A percentile compares a stretch with the other conserved stretches of the same genome.
These are phyloP conservation scores for Microcaecilia unicolor DNA, from an alignment of 2,797 vertebrate species.

Conservation along the genomic window DNA sequence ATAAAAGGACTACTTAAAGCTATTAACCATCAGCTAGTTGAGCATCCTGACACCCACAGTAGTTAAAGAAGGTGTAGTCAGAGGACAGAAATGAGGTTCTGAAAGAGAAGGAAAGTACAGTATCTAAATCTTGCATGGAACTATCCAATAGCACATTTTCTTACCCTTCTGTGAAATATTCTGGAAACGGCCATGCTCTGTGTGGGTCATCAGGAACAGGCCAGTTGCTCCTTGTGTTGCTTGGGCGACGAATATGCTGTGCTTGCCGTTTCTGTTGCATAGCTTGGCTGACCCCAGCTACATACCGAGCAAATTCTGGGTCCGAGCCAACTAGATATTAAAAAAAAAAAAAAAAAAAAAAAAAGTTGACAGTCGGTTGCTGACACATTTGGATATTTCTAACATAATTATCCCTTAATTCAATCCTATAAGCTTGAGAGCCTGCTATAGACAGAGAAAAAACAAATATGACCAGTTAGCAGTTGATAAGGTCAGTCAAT, in stretches of 20 bases:
- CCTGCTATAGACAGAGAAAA: constrained; percentile 15
- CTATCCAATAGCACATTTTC: too few relatives aligned
- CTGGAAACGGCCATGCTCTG: constrained; percentile 89
- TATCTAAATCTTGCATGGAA: too few relatives aligned
- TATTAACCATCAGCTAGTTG: too few relatives aligned
- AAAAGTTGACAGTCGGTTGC: constrained; percentile 4
- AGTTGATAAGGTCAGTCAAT: constrained; percentile 6
- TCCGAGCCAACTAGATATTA: constrained; percentile 82
- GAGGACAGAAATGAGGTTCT: too few relatives aligned
- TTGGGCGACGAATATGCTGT: constrained; percentile 83
- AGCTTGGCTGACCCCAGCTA: constrained; percentile 94
- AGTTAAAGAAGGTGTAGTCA: too few relatives aligned
- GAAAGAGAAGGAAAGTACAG: too few relatives aligned
- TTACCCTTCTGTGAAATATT: constrained; percentile 93
- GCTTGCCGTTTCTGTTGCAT: constrained; percentile 96
- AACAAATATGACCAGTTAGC: constrained; percentile 38
- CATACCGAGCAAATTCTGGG: constrained; percentile 93
- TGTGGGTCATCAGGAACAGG: constrained; percentile 84
- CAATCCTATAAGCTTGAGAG: constrained; percentile 41
- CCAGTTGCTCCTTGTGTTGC: constrained; percentile 84
- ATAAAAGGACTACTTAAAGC: too few relatives aligned
- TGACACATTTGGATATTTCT: too few relatives aligned
- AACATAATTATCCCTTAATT: constrained; percentile 8
- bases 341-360: constrained; percentile 18
- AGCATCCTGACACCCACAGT: too few relatives aligned